A percentile compares a stretch with the other conserved stretches of the same genome.
These are phyloP conservation scores for Riparia riparia DNA, from an alignment of 2,113 vertebrate genomes.

Conservation along the genomic window DNA sequence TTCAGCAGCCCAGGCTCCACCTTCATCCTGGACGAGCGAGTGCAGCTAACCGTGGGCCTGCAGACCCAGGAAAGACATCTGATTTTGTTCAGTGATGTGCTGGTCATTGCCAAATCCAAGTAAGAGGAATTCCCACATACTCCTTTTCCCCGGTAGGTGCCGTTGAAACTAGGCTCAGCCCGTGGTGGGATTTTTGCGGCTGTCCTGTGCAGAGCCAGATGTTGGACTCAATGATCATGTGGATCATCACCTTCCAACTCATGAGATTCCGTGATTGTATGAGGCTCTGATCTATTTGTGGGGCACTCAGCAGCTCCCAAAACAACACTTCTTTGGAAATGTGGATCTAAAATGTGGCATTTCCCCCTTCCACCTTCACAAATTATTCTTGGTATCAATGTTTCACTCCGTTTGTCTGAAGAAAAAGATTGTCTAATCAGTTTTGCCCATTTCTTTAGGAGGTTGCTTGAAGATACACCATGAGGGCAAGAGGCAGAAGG, in stretches of 20 bases:
- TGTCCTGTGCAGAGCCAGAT: background rate
- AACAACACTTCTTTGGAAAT: background rate
- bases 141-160: background rate
- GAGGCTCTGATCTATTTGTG: background rate
- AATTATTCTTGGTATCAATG: background rate
- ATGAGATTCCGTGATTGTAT: background rate
- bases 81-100: constrained; percentile 78
- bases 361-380: background rate
- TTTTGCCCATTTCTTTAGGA: background rate
- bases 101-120: constrained; percentile 82
- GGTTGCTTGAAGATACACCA: background rate
- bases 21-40: constrained; percentile 76
- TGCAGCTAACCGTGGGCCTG: constrained; percentile 74
- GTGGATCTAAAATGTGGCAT: background rate
- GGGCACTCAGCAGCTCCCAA: background rate
- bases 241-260: background rate
- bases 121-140: constrained; percentile 37
- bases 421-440: background rate
- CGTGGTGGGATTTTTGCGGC: background rate
- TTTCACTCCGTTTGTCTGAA: background rate
- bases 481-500: background rate
- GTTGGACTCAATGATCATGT: background rate
- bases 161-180: background rate
- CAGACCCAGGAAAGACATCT: constrained; percentile 80
- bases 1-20: constrained; percentile 71